These are phyloP conservation scores for Sialia sialis DNA, from an alignment of 2,113 vertebrate genomes.

Conservation along the genomic window DNA sequence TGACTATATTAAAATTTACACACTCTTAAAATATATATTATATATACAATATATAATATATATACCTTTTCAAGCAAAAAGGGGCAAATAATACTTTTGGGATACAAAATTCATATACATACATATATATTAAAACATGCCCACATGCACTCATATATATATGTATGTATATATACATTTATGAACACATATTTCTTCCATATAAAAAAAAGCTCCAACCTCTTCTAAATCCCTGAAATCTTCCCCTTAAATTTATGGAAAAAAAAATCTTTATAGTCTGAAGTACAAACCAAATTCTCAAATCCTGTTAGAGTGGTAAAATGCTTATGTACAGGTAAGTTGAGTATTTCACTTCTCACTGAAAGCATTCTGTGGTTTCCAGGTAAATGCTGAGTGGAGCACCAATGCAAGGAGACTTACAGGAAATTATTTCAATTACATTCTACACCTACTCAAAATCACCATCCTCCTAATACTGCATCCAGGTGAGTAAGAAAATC, in stretches of 20 bases:
- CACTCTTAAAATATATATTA: slow-evolving; percentile 45
- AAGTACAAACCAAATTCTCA: background rate
- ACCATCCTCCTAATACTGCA: background rate
- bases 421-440: slow-evolving; percentile 21
- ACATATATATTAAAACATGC: slow-evolving; percentile 36
- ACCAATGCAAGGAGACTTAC: slow-evolving; percentile 17
- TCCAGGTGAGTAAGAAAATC: background rate
- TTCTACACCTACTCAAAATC: slow-evolving; percentile 21
- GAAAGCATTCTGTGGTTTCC: slow-evolving; percentile 6
- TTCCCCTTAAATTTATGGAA: slow-evolving; percentile 46
- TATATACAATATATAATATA: slow-evolving; percentile 62
- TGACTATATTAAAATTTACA: slow-evolving; percentile 60
- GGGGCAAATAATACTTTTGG: slow-evolving; percentile 45
- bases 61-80: slow-evolving; percentile 16
- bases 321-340: background rate
- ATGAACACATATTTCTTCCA: slow-evolving; percentile 53
- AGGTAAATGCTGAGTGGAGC: slow-evolving; percentile 3
- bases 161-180: slow-evolving; percentile 45
- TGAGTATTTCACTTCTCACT: background rate
- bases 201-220: slow-evolving; percentile 66
- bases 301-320: background rate
- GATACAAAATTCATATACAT: slow-evolving; percentile 63
- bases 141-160: slow-evolving; percentile 5
- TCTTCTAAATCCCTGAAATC: slow-evolving; percentile 73
- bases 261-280: background rate